Evolutionary conservation across 2,113 vertebrate genomes (phyloP).

Genomic region (Cebidichthys violaceus): DNA sequence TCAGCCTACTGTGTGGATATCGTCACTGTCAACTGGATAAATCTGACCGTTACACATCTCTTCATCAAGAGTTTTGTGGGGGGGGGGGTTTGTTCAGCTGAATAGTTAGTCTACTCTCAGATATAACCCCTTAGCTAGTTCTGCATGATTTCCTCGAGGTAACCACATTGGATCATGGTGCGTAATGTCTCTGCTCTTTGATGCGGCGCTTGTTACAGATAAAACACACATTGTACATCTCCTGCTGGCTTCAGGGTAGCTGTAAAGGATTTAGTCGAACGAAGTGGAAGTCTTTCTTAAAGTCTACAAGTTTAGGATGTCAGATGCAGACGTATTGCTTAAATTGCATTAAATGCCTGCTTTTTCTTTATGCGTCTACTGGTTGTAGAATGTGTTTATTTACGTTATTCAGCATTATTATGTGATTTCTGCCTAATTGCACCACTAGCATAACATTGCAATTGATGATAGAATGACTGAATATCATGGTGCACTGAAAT

Average conservation of each 20-base stretch:
- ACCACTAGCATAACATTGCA: background rate
- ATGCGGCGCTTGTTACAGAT: background rate
- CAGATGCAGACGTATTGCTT: background rate
- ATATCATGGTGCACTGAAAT: background rate
- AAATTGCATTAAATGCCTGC: background rate
- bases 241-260: conserved; percentile 24
- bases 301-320: conserved; percentile 14
- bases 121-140: background rate
- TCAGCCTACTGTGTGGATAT: background rate
- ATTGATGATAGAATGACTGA: background rate
- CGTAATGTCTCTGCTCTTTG: conserved; percentile 18
- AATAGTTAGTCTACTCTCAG: no score
- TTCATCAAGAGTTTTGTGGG: background rate
- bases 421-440: background rate
- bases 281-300: conserved; percentile 4
- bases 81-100: background rate
- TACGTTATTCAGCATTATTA: background rate
- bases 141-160: conserved; percentile 31
- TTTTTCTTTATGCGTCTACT: background rate
- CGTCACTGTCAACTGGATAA: background rate
- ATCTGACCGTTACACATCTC: background rate
- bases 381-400: background rate
- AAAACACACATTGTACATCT: conserved; percentile 21
- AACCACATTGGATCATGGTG: conserved; percentile 18
- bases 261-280: conserved; percentile 24